Evolutionary conservation across 2,888 invertebrate species (phyloP).

Genomic region (Heliconius charithonia): DNA sequence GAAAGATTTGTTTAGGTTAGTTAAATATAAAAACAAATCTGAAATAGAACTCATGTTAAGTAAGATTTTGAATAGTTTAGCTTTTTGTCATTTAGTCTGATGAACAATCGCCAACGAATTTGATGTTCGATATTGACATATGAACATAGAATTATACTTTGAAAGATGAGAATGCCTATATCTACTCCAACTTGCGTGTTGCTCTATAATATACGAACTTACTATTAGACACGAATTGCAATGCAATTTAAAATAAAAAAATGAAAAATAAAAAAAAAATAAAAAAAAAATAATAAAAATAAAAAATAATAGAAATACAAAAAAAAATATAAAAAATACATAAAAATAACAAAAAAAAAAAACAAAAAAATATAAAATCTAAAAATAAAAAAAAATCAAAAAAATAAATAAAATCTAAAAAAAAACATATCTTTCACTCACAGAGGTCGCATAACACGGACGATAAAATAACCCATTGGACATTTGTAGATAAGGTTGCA

Average conservation of each 20-base stretch:
- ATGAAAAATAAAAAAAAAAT: neutral
- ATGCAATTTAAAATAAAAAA: constrained; percentile 4
- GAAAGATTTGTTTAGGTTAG: too few species aligned
- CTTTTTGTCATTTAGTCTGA: too few species aligned
- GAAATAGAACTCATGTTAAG: too few species aligned
- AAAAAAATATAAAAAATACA: neutral
- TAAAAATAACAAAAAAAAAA: neutral
- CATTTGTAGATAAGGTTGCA: constrained; percentile 62
- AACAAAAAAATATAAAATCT: neutral
- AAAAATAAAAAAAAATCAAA: neutral
- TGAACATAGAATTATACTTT: neutral
- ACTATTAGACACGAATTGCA: neutral
- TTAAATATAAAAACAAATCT: too few species aligned
- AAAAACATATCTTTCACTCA: constrained; percentile 12
- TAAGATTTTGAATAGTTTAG: too few species aligned
- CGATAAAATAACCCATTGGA: constrained; percentile 49
- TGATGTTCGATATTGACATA: too few species aligned
- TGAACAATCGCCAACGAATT: too few species aligned
- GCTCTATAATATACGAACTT: neutral
- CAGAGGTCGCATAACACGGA: constrained; percentile 53
- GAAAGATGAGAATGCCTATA: neutral
- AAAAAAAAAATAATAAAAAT: neutral
- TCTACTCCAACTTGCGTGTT: neutral
- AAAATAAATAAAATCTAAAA: neutral
- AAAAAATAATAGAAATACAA: neutral